Conservation (phyloP, 1,140 invertebrate species). For the Drosophila grimshawi region DNA sequence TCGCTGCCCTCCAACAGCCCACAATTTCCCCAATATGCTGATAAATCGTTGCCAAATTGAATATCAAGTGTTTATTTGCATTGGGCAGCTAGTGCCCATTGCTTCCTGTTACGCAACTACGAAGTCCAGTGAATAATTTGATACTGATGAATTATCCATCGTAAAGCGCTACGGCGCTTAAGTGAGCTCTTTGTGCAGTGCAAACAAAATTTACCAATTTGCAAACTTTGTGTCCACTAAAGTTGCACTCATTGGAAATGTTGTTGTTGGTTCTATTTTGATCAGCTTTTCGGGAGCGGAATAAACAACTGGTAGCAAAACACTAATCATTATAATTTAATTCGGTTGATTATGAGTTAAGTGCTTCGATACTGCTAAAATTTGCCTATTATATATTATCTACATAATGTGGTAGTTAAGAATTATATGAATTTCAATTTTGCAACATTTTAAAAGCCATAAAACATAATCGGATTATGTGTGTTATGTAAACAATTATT, state of each 20-base stretch:
- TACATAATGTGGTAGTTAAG: no score
- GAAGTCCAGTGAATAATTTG: slow-evolving; percentile 53
- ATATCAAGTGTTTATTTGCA: slow-evolving; percentile 79
- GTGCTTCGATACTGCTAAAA: background rate
- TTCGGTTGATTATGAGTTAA: background rate
- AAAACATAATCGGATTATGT: no score
- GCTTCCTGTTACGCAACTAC: background rate
- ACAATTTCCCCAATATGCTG: slow-evolving; percentile 54
- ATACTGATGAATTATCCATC: slow-evolving; percentile 65
- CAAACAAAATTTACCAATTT: slow-evolving; percentile 67
- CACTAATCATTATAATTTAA: background rate
- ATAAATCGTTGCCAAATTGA: slow-evolving; percentile 77
- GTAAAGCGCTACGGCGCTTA: slow-evolving; percentile 46
- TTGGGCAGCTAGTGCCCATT: slow-evolving; percentile 54
- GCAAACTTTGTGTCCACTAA: slow-evolving; percentile 49
- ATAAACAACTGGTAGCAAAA: background rate
- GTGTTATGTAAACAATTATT: no score
- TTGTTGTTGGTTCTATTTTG: slow-evolving; percentile 24
- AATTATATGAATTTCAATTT: no score
- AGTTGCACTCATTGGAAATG: slow-evolving; percentile 50
- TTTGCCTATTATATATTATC: background rate
- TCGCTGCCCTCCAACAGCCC: background rate
- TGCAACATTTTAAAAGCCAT: no score
- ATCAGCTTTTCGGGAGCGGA: background rate
- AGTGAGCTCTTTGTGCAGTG: slow-evolving; percentile 57